phyloP scores from a whole-genome alignment of 2,113 vertebrate species.

The Eretmochelys imbricata region DNA sequence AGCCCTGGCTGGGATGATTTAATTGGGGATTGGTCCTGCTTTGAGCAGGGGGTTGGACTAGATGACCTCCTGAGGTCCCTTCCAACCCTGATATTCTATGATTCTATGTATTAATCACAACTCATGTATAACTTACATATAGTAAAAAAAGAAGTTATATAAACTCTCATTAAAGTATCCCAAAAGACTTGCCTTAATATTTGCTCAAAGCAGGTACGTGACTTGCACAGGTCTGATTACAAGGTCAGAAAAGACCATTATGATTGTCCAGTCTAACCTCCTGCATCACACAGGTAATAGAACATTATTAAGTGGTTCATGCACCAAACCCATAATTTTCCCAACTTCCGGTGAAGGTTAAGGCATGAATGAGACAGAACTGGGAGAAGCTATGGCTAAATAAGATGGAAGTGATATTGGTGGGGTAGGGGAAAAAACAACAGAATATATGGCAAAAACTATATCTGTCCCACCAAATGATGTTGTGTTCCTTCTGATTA shows the following conservation, averaged over 20 bases:
- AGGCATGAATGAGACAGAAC: neutral
- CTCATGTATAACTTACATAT: accelerated
- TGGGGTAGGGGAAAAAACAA: neutral
- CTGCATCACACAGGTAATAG: neutral
- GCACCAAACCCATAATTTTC: neutral
- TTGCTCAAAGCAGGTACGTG: neutral
- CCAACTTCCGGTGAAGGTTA: neutral
- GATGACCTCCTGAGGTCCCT: no score
- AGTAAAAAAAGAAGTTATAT: neutral
- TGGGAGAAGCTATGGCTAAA: neutral
- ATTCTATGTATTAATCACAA: neutral
- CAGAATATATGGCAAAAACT: neutral
- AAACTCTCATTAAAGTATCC: neutral
- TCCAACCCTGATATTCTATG: no score
- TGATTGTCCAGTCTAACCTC: neutral
- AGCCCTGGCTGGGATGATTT: no score
- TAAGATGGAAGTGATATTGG: neutral
- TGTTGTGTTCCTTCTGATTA: neutral
- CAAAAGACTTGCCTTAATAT: accelerated
- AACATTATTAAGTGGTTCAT: neutral
- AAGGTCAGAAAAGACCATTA: neutral
- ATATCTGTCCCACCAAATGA: neutral
- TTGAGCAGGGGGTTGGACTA: no score
- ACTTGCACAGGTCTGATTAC: neutral
- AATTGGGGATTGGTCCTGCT: no score